Percentiles rank a stretch among this genome's conserved stretches.
These are phyloP conservation scores for Corapipo altera DNA, from an alignment of 2,113 vertebrate species.

Conservation along the genomic window DNA sequence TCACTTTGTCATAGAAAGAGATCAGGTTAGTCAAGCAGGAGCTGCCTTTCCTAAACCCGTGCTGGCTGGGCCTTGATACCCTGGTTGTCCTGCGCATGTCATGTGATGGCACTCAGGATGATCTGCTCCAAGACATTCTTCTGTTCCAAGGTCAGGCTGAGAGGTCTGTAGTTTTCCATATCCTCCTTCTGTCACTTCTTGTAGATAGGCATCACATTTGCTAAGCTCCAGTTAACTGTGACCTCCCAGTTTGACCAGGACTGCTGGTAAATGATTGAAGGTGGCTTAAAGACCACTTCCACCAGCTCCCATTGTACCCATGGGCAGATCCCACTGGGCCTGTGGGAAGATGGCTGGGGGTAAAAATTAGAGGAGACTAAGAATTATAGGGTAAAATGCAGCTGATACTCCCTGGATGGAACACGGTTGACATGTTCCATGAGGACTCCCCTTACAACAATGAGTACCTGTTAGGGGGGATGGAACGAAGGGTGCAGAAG, in stretches of 20 bases:
- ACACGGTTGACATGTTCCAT: not conserved
- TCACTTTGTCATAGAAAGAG: not conserved
- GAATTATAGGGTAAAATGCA: not conserved
- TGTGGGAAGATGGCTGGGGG: not conserved
- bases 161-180: not conserved
- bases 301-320: not conserved
- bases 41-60: not conserved
- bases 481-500: not conserved
- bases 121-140: not conserved
- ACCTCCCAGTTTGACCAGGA: not conserved
- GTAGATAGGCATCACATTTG: not conserved
- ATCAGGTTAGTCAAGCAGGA: not conserved
- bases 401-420: not conserved
- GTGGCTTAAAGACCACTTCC: not conserved
- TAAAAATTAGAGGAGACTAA: not conserved
- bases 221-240: not conserved
- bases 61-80: not conserved
- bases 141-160: not conserved
- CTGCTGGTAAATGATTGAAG: not conserved
- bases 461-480: not conserved
- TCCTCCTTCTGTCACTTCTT: not conserved
- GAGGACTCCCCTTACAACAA: not conserved
- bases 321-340: not conserved
- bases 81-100: fast-evolving
- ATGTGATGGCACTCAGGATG: not conserved